These are phyloP conservation scores for Pterocles gutturalis DNA, from an alignment of 2,113 vertebrate genomes.

Conservation along the genomic window DNA sequence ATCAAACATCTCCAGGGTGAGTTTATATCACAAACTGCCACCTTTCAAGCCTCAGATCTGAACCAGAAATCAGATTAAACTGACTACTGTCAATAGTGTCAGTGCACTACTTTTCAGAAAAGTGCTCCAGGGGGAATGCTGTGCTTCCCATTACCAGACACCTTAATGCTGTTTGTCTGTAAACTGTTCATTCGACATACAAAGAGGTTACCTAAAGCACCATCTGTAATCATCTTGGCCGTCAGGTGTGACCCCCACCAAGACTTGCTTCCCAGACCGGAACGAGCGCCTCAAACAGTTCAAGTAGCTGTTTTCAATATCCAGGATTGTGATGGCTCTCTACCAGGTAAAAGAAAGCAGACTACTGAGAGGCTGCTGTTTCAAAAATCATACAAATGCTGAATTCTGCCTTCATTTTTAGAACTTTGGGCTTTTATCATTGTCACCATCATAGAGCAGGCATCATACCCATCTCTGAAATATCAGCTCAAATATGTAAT, in stretches of 20 bases:
- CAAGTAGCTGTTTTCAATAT: constrained; percentile 90
- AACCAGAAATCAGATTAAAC: not conserved
- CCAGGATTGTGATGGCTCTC: constrained; percentile 94
- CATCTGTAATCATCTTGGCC: constrained; percentile 84
- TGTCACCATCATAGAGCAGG: not conserved
- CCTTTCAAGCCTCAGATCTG: not conserved
- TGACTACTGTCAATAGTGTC: not conserved
- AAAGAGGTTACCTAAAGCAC: constrained; percentile 89
- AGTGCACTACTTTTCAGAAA: not conserved
- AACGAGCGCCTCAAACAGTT: constrained; percentile 79
- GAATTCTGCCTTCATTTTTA: not conserved
- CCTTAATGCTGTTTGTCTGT: not conserved
- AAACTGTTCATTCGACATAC: not conserved
- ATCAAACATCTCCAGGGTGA: not conserved
- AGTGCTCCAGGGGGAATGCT: not conserved
- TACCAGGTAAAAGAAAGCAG: constrained; percentile 58
- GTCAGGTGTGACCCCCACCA: constrained; percentile 81
- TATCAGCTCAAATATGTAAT: not conserved
- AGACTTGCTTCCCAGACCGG: constrained; percentile 87
- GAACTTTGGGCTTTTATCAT: not conserved
- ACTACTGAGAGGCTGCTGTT: not conserved
- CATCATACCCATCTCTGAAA: not conserved
- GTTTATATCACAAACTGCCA: not conserved
- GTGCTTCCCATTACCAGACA: not conserved
- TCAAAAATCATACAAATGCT: not conserved